A percentile compares a stretch with the other conserved stretches of the same genome.
Conservation (phyloP, 2,888 invertebrate species). For the Hypena proboscidalis region DNA sequence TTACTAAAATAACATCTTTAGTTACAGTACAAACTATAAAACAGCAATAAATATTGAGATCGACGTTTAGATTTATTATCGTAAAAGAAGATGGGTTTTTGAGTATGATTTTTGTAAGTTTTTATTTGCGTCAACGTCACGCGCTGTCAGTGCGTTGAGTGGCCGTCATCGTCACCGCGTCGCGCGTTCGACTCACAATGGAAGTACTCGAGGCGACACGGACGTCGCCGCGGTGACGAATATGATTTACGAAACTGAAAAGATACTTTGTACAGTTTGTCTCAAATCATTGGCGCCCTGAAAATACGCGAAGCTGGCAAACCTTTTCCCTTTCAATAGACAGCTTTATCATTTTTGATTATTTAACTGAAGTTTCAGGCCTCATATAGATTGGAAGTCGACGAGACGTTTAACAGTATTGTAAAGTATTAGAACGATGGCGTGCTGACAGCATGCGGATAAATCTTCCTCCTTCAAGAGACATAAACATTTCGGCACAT, state of each 20-base stretch:
- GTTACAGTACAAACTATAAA: conserved; percentile 63
- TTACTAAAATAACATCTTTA: conserved; percentile 74
- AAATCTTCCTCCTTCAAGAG: conserved; percentile 29
- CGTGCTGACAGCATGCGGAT: conserved; percentile 24
- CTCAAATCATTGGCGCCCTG: no score
- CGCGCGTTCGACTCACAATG: conserved; percentile 9
- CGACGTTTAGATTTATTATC: conserved; percentile 59
- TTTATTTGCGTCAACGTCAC: conserved; percentile 45
- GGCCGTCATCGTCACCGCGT: conserved; percentile 3
- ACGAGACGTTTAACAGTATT: conserved; percentile 1
- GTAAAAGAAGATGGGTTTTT: conserved; percentile 57
- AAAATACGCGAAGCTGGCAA: no score
- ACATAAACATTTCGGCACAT: conserved; percentile 31
- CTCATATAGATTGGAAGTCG: no score
- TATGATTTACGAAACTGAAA: conserved; percentile 47
- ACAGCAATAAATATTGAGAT: conserved; percentile 64
- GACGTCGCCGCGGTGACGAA: conserved; percentile 38
- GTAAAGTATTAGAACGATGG: conserved; percentile 18
- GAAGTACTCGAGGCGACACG: conserved; percentile 18
- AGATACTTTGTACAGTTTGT: conserved; percentile 35
- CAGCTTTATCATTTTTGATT: no score
- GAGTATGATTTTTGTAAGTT: conserved; percentile 35
- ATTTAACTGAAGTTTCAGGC: no score
- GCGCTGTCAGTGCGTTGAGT: conserved; percentile 28
- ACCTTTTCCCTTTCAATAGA: conserved; percentile 5